These are phyloP conservation scores for Eremophila alpestris DNA, from an alignment of 2,797 vertebrate species.

Conservation along the genomic window DNA sequence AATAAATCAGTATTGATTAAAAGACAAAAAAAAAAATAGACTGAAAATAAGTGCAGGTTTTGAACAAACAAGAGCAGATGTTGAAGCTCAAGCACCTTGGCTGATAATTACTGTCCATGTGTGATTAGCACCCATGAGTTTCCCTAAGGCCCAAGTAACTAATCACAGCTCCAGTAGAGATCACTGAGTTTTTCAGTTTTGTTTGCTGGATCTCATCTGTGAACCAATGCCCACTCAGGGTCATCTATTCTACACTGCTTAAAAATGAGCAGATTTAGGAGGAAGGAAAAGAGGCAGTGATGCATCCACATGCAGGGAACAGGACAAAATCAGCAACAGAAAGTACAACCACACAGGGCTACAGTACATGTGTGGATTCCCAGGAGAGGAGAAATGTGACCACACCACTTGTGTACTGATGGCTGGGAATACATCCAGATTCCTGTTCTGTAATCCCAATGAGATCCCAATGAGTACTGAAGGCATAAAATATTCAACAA, in stretches of 20 bases:
- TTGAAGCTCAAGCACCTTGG: not conserved
- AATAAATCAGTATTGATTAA: not conserved
- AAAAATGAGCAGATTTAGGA: not conserved
- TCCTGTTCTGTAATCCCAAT: not conserved
- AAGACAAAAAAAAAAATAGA: not conserved
- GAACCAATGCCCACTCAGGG: not conserved
- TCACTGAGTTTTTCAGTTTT: not conserved
- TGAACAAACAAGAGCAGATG: not conserved
- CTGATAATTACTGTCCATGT: not conserved
- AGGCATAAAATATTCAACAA: not conserved
- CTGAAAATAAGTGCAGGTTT: not conserved
- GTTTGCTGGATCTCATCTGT: not conserved
- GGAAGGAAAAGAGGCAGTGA: not conserved
- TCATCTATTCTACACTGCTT: not conserved
- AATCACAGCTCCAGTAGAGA: not conserved
- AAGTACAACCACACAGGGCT: not conserved
- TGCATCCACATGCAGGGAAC: not conserved
- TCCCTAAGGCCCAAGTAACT: not conserved
- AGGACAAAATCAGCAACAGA: not conserved
- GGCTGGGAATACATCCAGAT: not conserved
- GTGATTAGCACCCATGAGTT: not conserved
- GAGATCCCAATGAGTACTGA: not conserved
- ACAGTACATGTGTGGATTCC: not conserved
- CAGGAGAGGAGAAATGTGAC: not conserved
- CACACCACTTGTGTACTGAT: not conserved